Conservation (phyloP, 2,113 vertebrate species). For the Pampusana beccarii region DNA sequence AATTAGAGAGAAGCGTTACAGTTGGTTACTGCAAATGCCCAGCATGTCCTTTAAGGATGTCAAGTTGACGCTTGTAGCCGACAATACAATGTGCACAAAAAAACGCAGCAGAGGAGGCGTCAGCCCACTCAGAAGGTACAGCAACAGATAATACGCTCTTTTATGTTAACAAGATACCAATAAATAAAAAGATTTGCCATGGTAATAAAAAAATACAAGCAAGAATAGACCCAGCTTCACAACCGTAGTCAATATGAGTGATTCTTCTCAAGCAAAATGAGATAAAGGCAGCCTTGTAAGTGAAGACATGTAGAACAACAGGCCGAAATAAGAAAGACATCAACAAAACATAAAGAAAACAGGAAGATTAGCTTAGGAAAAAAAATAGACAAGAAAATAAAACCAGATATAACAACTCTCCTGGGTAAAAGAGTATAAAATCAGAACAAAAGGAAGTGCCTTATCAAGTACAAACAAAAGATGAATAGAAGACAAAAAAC, state of each 20-base stretch:
- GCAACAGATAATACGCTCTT: background rate
- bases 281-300: background rate
- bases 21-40: background rate
- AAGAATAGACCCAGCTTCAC: background rate
- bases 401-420: background rate
- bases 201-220: background rate
- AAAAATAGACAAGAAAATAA: slow-evolving; percentile 22
- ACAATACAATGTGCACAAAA: background rate
- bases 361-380: slow-evolving; percentile 22
- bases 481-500: background rate
- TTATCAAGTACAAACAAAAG: background rate
- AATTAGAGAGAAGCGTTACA: background rate
- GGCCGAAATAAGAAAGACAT: background rate
- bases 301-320: background rate
- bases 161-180: background rate
- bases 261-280: background rate
- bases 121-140: background rate
- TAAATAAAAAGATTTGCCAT: slow-evolving; percentile 8
- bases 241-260: background rate
- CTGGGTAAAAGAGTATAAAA: background rate
- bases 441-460: background rate
- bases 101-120: background rate
- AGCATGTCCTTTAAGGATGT: background rate
- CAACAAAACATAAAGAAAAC: background rate
- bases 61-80: background rate